Conservation (phyloP, 2,888 invertebrate genomes). For the Belgica antarctica region DNA sequence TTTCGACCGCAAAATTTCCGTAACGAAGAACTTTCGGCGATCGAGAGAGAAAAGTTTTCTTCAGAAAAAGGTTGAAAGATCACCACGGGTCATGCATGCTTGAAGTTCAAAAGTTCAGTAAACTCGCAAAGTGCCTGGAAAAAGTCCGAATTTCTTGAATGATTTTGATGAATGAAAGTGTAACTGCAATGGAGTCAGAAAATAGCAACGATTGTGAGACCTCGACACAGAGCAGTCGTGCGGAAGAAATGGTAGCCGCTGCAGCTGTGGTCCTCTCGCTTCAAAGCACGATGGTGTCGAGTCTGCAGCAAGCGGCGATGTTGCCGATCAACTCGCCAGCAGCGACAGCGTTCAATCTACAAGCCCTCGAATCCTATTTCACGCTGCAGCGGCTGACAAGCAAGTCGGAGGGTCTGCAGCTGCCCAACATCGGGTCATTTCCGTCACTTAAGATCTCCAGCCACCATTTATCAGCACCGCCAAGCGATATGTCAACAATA, state of each 20-base stretch:
- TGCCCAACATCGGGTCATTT: conserved; percentile 56
- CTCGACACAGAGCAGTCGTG: conserved; percentile 51
- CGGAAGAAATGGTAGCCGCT: conserved; percentile 59
- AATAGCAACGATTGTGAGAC: conserved; percentile 43
- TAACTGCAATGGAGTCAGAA: conserved; percentile 53
- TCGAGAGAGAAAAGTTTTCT: too few species aligned
- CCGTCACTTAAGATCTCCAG: conserved; percentile 53
- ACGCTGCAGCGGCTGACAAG: conserved; percentile 75
- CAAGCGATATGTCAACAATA: conserved; percentile 50
- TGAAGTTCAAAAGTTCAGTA: not conserved
- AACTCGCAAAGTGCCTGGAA: not conserved
- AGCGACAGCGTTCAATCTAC: conserved; percentile 78
- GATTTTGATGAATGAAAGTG: conserved; percentile 42
- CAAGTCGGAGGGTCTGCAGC: conserved; percentile 67
- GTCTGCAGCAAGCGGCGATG: conserved; percentile 78
- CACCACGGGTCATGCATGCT: too few species aligned
- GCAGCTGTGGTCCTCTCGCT: conserved; percentile 74
- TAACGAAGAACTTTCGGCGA: too few species aligned
- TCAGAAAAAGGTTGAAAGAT: too few species aligned
- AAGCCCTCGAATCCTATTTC: conserved; percentile 82
- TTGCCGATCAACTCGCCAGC: conserved; percentile 80
- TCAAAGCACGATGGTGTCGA: conserved; percentile 81
- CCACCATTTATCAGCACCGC: conserved; percentile 48
- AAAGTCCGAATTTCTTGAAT: conserved; percentile 22
- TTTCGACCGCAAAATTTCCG: too few species aligned